phyloP scores from a whole-genome alignment of 2,888 invertebrate species.

The Dynastes tityus region DNA sequence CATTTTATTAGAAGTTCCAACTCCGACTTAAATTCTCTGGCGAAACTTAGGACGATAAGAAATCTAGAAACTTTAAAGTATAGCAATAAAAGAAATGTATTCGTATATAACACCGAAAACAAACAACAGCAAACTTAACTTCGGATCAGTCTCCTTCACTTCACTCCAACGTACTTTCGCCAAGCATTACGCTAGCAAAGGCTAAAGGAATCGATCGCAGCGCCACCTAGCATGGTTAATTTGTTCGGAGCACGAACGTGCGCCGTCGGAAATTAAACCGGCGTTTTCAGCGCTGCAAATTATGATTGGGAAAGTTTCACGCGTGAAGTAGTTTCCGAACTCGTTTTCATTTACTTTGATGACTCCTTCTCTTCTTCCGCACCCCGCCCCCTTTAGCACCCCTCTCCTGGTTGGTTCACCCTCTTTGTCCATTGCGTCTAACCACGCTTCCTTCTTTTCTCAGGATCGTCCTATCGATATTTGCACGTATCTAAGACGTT shows the following conservation, averaged over 20 bases:
- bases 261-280: constrained; percentile 44
- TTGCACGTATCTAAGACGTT: neutral
- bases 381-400: neutral
- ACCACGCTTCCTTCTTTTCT: neutral
- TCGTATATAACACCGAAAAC: too few species aligned
- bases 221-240: constrained; percentile 32
- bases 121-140: too few species aligned
- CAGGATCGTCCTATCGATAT: neutral
- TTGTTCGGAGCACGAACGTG: constrained; percentile 34
- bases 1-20: too few species aligned
- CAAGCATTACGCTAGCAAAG: too few species aligned
- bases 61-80: too few species aligned
- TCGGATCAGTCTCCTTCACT: too few species aligned
- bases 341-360: constrained; percentile 45
- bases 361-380: neutral
- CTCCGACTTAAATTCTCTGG: too few species aligned
- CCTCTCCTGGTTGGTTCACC: neutral
- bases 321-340: constrained; percentile 43
- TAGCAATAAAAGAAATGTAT: too few species aligned
- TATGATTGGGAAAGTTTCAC: constrained; percentile 46
- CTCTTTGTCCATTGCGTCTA: too few species aligned
- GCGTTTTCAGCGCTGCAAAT: constrained; percentile 38
- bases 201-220: constrained; percentile 22
- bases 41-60: too few species aligned
- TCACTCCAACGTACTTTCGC: too few species aligned